These are phyloP conservation scores for Dryomyza anilis DNA, from an alignment of 2,888 invertebrate genomes.

Conservation along the genomic window DNA sequence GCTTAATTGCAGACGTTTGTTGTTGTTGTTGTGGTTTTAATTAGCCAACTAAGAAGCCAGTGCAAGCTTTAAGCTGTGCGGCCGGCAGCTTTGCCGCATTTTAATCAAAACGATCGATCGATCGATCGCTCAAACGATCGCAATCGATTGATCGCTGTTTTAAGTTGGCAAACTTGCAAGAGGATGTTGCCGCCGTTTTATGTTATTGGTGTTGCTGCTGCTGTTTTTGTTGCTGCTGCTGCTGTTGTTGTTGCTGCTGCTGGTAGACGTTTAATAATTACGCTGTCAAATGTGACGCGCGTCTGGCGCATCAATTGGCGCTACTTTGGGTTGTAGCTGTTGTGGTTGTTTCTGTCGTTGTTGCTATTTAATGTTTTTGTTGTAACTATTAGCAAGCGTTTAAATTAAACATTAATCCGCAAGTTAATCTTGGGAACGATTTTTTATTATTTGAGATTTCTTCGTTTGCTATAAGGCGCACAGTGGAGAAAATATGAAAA, in stretches of 20 bases:
- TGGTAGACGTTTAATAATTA: neutral
- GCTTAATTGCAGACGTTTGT: neutral
- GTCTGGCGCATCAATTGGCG: neutral
- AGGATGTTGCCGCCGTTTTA: too few species aligned
- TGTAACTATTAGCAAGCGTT: neutral
- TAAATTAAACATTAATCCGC: neutral
- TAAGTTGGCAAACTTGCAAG: too few species aligned
- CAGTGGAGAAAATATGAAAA: neutral
- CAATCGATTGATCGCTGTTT: constrained; percentile 4
- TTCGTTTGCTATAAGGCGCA: neutral
- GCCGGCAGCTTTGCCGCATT: too few species aligned
- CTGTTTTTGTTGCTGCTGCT: neutral
- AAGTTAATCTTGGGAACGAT: neutral
- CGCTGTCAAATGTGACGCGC: constrained; percentile 1
- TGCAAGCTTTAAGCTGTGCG: neutral
- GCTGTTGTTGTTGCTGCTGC: too few species aligned
- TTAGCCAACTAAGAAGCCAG: neutral
- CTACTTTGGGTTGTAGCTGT: neutral
- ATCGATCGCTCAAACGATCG: neutral
- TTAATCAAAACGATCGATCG: constrained; percentile 4
- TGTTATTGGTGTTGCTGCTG: neutral
- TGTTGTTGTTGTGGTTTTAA: too few species aligned
- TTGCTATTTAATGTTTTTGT: neutral
- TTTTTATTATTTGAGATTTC: neutral
- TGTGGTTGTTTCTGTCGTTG: neutral